Evolutionary conservation across 1,140 invertebrate genomes (phyloP), one percentile per base, ranked within the genome.

Genomic region (Helicorthomorpha holstii): DNA sequence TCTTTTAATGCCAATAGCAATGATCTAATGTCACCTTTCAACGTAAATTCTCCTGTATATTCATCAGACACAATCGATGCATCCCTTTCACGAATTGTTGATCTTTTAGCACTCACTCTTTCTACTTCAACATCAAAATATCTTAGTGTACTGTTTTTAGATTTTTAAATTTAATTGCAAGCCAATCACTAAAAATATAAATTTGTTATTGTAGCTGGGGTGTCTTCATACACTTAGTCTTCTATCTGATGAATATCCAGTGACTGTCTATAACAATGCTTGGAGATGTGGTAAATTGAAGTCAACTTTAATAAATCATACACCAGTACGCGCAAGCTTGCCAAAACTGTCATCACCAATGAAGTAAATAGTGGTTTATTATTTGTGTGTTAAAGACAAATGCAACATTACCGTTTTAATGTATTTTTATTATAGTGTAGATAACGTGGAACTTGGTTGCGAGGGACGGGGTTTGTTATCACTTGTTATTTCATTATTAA

Each of bases 81-180:
- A 49, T 59, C 61, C 27, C 61, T 79, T 48, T 77, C 75, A 2
- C 65, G 73, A 61, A 61, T 78, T 44, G 62, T 78, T 2, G 63
- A 64, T 43, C 57, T 65, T 29, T 59, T 64, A 25, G 63, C 62
- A 41, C 58, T 77, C n/a, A 64, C 77, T 59, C 67, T 69, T 22
- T 74, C 76, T 4, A 69, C 71, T 50, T 75, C 73, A 50, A 81
- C 66, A 69, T 76, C 57, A 74, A 73, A 55, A 80, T 82, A 63
- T 75, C 75, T 74, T 43, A 38, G 41, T 50, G 27, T n/a, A 41
- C 26, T 4, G 27, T 42, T 51, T 51, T 16, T 55, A 3, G 14
- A 19, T 14, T n/a, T 43, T 25, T 10, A n/a, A 46, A 48, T 24
- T 23, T 49, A 44, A 27, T 19, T 24, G 7, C 25, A 50, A 45